Evolutionary conservation across 1,140 invertebrate genomes (phyloP).

Genomic region (Drosophila bocki): DNA sequence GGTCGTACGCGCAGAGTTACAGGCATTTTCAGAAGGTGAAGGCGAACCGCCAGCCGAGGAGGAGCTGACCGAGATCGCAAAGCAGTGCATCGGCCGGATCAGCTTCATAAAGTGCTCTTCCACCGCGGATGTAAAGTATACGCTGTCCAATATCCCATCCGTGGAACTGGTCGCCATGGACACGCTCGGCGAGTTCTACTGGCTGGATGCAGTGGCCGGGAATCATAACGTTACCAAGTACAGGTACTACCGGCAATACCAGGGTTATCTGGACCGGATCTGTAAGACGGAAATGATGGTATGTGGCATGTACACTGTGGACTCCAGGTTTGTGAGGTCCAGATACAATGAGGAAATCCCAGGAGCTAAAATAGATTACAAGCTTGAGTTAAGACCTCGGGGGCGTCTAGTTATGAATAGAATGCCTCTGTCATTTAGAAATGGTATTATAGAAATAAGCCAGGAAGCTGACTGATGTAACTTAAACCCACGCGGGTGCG

Average conservation of each 20-base stretch:
- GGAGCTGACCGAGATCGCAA: slow-evolving; percentile 2
- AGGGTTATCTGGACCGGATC: not conserved
- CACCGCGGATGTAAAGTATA: not conserved
- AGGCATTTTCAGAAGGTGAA: not conserved
- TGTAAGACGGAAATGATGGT: not conserved
- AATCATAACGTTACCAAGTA: slow-evolving; percentile 11
- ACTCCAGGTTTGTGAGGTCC: slow-evolving; percentile 9
- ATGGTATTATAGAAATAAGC: not conserved
- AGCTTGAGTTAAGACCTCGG: not conserved
- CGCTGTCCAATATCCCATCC: not conserved
- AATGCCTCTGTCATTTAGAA: not conserved
- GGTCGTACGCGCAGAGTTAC: slow-evolving; percentile 4
- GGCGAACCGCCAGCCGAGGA: not conserved
- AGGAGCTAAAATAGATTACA: not conserved
- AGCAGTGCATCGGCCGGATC: slow-evolving; percentile 6
- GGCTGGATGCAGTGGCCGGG: not conserved
- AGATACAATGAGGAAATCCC: not conserved
- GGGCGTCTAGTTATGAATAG: not conserved
- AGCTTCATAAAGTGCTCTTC: slow-evolving; percentile 12
- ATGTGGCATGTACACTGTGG: slow-evolving; percentile 27
- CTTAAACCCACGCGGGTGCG: no score
- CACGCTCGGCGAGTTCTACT: slow-evolving; percentile 32
- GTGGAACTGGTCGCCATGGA: slow-evolving; percentile 24
- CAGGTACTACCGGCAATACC: slow-evolving; percentile 12
- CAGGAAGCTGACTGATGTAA: not conserved